phyloP scores from a whole-genome alignment of 2,797 vertebrate genomes.

The Gorsachius magnificus region DNA sequence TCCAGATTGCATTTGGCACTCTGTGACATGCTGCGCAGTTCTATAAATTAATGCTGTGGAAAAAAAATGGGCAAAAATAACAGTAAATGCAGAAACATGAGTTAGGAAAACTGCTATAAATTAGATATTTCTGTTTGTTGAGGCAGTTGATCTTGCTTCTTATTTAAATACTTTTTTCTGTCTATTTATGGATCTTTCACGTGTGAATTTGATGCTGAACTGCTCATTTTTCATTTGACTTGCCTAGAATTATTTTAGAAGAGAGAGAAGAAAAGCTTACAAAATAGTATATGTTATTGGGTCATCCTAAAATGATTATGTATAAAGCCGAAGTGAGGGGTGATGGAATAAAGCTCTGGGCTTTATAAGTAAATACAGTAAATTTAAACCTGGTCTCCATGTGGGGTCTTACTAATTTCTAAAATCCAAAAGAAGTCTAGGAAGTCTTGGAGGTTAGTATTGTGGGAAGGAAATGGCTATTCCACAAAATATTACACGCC shows the following conservation, averaged over 20 bases:
- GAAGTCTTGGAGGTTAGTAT: background rate
- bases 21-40: rapidly evolving
- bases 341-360: background rate
- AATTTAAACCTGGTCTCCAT: background rate
- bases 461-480: background rate
- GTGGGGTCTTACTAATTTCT: background rate
- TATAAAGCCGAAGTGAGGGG: background rate
- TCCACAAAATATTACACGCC: background rate
- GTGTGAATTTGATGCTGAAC: background rate
- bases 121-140: background rate
- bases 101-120: background rate
- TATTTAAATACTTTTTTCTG: background rate
- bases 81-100: background rate
- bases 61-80: background rate
- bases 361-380: background rate
- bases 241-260: background rate
- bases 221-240: background rate
- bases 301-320: background rate
- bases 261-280: background rate
- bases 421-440: background rate
- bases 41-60: background rate
- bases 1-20: background rate
- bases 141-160: background rate
- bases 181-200: background rate
- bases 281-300: background rate